phyloP scores from a whole-genome alignment of 2,888 invertebrate genomes.

The Leptinotarsa haldemani region DNA sequence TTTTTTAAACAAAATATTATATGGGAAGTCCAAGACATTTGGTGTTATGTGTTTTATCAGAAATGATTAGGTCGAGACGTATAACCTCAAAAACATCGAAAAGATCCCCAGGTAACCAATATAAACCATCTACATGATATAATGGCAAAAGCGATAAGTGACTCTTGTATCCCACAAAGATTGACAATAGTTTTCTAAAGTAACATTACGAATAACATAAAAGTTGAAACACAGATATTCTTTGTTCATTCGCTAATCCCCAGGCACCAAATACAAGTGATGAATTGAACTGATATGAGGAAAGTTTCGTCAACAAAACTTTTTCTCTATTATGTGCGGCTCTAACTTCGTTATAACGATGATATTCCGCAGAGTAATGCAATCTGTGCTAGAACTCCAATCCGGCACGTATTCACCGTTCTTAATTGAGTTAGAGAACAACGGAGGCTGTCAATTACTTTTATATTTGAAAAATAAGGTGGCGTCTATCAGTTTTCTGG shows the following conservation, averaged over 20 bases:
- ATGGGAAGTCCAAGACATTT: too few species aligned
- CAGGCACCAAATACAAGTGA: background rate
- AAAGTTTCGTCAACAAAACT: background rate
- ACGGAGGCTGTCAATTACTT: conserved; percentile 7
- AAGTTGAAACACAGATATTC: background rate
- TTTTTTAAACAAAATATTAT: too few species aligned
- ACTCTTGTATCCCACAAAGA: too few species aligned
- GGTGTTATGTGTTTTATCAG: too few species aligned
- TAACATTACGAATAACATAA: background rate
- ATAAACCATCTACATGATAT: too few species aligned
- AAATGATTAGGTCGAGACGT: too few species aligned
- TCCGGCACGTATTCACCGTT: conserved; percentile 2
- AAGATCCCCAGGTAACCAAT: too few species aligned
- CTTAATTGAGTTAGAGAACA: background rate
- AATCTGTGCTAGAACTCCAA: conserved; percentile 7
- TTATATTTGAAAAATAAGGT: background rate
- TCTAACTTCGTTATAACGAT: conserved; percentile 9
- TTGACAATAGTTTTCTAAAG: too few species aligned
- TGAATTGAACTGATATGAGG: conserved; percentile 11
- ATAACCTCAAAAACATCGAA: too few species aligned
- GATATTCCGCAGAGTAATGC: conserved; percentile 5
- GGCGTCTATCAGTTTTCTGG: background rate
- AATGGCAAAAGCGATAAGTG: too few species aligned
- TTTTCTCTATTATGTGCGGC: conserved; percentile 1
- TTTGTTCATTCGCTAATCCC: background rate